Conservation (phyloP, 2,888 invertebrate genomes). For the Netelia virgata region DNA sequence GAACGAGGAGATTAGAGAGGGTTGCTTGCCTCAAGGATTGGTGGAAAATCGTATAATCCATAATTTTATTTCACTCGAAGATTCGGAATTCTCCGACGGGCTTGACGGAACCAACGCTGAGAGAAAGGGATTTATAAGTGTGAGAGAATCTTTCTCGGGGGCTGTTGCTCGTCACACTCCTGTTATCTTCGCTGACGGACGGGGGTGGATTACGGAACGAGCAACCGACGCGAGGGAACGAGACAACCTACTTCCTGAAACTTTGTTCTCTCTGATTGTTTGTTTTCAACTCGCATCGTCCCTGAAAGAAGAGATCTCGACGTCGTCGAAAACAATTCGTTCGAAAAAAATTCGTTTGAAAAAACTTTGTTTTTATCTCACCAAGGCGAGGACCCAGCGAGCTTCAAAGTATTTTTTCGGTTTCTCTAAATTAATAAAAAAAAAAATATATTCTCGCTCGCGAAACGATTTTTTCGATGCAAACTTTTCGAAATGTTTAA, state of each 20-base stretch:
- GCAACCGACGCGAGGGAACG: neutral
- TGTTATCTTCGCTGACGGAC: neutral
- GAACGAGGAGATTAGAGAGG: constrained; percentile 5
- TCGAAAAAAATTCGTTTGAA: constrained; percentile 7
- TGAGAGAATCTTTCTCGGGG: constrained; percentile 9
- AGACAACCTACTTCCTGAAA: constrained; percentile 27
- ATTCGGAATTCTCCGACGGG: constrained; percentile 43
- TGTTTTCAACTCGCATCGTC: constrained; percentile 8
- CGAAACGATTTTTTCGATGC: no score
- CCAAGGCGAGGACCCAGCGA: neutral
- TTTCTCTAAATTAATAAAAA: no score
- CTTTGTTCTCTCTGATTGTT: constrained; percentile 39
- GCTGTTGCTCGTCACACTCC: neutral
- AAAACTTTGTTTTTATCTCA: constrained; percentile 20
- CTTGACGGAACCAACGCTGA: neutral
- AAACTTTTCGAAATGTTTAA: no score
- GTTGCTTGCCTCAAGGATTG: neutral
- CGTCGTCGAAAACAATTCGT: neutral
- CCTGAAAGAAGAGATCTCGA: neutral
- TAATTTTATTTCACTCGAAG: constrained; percentile 50
- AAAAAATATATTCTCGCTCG: no score
- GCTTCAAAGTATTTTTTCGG: no score
- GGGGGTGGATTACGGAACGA: neutral
- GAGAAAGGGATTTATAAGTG: constrained; percentile 48
- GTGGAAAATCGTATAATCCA: constrained; percentile 59